Evolutionary conservation across 1,140 invertebrate species (phyloP).

Genomic region (Vanessa atalanta): DNA sequence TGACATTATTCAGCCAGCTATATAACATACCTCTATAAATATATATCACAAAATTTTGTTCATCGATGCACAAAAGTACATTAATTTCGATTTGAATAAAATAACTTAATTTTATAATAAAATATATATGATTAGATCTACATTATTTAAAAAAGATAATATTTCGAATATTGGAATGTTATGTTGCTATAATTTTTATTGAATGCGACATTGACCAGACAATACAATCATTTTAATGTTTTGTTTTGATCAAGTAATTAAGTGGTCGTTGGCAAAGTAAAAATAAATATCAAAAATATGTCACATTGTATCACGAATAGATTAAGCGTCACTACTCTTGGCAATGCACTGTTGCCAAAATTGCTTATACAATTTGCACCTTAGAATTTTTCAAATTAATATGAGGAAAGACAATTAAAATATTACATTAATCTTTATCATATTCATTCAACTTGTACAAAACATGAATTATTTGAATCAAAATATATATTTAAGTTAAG

Average conservation of each 20-base stretch:
- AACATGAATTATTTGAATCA: no score
- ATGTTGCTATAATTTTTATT: background rate
- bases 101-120: background rate
- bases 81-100: background rate
- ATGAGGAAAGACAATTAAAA: no score
- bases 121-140: background rate
- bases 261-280: slow-evolving; percentile 24
- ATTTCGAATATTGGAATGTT: slow-evolving; percentile 6
- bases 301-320: slow-evolving; percentile 39
- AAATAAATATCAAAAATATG: slow-evolving; percentile 34
- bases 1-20: background rate
- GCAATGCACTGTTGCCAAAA: slow-evolving; percentile 19
- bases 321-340: slow-evolving; percentile 28
- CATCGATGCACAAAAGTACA: background rate
- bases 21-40: background rate
- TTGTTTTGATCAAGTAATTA: slow-evolving; percentile 11
- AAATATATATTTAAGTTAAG: background rate
- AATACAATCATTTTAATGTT: slow-evolving; percentile 1
- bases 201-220: background rate
- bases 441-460: no score
- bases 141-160: background rate
- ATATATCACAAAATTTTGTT: background rate
- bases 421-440: no score
- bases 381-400: slow-evolving; percentile 2
- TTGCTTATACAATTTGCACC: slow-evolving; percentile 25